phyloP scores from a whole-genome alignment of 2,797 vertebrate species.

The Botia kubotai region DNA sequence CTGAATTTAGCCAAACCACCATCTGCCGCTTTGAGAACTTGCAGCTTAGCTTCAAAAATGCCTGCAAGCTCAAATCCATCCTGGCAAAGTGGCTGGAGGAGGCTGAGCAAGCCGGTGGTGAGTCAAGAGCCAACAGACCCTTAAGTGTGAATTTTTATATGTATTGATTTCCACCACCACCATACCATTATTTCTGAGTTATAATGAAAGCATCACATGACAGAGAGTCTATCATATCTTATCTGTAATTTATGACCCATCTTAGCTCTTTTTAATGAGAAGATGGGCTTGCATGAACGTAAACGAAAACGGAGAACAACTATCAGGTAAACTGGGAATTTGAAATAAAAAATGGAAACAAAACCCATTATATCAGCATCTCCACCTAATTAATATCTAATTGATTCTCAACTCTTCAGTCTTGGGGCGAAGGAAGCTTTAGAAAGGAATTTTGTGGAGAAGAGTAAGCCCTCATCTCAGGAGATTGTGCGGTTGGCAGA shows the following conservation, averaged over 20 bases:
- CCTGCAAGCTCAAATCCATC: constrained; percentile 97
- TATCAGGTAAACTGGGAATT: constrained; percentile 84
- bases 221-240: neutral
- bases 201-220: neutral
- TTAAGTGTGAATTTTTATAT: neutral
- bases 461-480: constrained; percentile 96
- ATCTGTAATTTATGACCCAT: constrained; percentile 11
- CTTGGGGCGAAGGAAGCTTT: constrained; percentile 95
- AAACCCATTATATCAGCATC: constrained; percentile 32
- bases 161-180: neutral
- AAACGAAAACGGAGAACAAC: constrained; percentile 97
- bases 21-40: constrained; percentile 99
- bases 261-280: constrained; percentile 94
- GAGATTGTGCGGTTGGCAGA: constrained; percentile 96
- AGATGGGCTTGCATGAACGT: constrained; percentile 93
- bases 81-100: constrained; percentile 97
- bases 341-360: neutral
- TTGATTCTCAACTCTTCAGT: constrained; percentile 71
- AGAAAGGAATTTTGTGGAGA: constrained; percentile 93
- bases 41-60: constrained; percentile 98
- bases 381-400: constrained; percentile 35
- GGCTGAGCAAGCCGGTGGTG: constrained; percentile 97
- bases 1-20: constrained; percentile 98
- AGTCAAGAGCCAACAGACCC: constrained; percentile 47
- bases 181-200: neutral